Evolutionary conservation across 2,113 vertebrate species (phyloP).

Genomic region (Hypanus sabinus): DNA sequence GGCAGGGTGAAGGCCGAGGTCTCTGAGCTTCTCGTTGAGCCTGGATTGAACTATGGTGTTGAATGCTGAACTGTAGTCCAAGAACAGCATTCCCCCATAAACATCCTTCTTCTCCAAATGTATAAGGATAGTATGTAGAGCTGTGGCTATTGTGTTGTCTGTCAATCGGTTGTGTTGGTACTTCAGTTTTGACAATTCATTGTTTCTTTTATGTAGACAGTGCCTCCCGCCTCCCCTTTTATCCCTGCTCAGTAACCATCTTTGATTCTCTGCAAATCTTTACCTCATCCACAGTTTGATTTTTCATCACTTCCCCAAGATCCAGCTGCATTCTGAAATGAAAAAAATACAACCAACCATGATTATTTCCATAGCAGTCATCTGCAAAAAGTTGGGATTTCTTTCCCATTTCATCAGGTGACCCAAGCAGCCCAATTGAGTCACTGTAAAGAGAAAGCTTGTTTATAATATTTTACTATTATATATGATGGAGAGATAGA

Average conservation of each 20-base stretch:
- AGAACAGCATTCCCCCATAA: no score
- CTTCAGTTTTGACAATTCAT: neutral
- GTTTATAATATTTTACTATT: neutral
- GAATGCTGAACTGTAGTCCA: no score
- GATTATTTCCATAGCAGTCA: neutral
- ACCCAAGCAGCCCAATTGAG: neutral
- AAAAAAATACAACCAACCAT: constrained; percentile 18
- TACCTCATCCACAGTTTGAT: constrained; percentile 73
- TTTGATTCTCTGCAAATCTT: constrained; percentile 42
- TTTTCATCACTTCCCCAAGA: constrained; percentile 73
- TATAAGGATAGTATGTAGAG: no score
- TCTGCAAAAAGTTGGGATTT: neutral
- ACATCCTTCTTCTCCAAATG: no score
- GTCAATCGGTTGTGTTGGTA: no score
- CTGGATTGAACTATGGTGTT: no score
- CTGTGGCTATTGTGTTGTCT: no score
- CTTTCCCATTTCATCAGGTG: neutral
- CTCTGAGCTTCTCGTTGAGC: no score
- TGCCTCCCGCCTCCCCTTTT: neutral
- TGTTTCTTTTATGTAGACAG: neutral
- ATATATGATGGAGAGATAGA: neutral
- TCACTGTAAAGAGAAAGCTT: neutral
- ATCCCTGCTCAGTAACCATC: neutral
- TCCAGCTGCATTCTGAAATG: constrained; percentile 75
- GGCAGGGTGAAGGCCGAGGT: no score